Base-by-base conservation (phyloP, 2,113 vertebrate genomes). In the Dasyornis broadbenti region DNA sequence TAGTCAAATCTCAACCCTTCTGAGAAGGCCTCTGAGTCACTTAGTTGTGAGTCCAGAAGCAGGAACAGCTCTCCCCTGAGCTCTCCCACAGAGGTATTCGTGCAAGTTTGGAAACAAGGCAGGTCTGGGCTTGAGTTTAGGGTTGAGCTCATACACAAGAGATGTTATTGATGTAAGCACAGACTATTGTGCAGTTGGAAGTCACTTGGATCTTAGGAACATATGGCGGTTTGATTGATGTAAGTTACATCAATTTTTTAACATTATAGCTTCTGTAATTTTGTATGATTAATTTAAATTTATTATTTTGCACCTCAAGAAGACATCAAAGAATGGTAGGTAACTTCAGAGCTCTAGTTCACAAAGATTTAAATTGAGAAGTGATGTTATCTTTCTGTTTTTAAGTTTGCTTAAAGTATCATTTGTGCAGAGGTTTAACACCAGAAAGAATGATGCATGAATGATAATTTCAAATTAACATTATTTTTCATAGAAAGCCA, bases 401-500 rank as follows among this genome's bases (percentile, higher is more conserved):
- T 78, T 85, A 45, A 56, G 33, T 73, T 66, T 81, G 8, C 53
- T 82, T 84, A 53, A 86, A 83, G 17, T 90, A 76, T 91, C 40
- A 44, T 94, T 44, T 94, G 57, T 90, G 18, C 33, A 86, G 54
- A 83, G 49, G 18, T 59, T 95, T 93, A 89, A 83, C 52, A 83
- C 21, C 37, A 72, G 42, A 90, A 94, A 71, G 39, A 87, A 92
- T 81, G 19, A 61, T 61, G 10, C 70, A 65, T 72, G 49, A 92
- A 72, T n/a, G n/a, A n/a, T n/a, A n/a, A n/a, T 94, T 70, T 79
- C 37, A 84, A 53, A 84, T 54, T 86, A 91, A 89, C 39, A 5
- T 64, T 35, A 49, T 90, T 92, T 73, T 78, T 95, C 47, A 44
- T 94, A 42, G 24, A 86, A 91, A 95, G 42, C 45, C 78, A 94